Percentiles rank a stretch among this genome's conserved stretches.
Conservation (phyloP, 2,113 vertebrate species). For the Notothenia coriiceps region DNA sequence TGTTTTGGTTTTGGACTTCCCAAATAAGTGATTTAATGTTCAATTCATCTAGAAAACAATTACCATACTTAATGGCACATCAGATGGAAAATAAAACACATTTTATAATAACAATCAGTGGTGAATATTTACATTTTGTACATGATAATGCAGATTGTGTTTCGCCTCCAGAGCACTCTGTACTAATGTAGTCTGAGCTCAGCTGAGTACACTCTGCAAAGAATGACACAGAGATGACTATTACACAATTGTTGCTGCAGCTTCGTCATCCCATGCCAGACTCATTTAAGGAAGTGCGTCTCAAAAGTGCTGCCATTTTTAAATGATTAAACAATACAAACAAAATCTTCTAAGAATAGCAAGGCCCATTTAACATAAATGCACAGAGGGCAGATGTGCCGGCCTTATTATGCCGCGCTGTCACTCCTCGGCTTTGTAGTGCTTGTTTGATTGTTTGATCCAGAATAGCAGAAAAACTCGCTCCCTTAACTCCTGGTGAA, state of each 20-base stretch:
- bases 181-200: too few relatives aligned
- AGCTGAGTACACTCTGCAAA: background rate
- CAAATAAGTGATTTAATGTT: too few relatives aligned
- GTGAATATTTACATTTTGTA: too few relatives aligned
- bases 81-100: too few relatives aligned
- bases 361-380: slow-evolving; percentile 58
- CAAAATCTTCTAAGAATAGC: slow-evolving; percentile 68
- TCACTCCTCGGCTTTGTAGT: slow-evolving; percentile 55
- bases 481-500: slow-evolving; percentile 21
- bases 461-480: slow-evolving; percentile 51
- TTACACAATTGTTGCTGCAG: background rate
- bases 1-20: too few relatives aligned
- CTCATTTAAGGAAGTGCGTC: slow-evolving; percentile 34
- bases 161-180: too few relatives aligned
- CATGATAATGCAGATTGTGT: too few relatives aligned
- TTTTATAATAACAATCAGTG: too few relatives aligned
- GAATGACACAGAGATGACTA: slow-evolving; percentile 1
- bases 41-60: too few relatives aligned
- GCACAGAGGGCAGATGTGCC: slow-evolving; percentile 50
- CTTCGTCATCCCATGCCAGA: slow-evolving; percentile 27
- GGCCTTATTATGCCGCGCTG: slow-evolving; percentile 51
- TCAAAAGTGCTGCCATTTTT: slow-evolving; percentile 52
- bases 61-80: too few relatives aligned
- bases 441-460: slow-evolving; percentile 47
- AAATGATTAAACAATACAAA: slow-evolving; percentile 70